phyloP scores from a whole-genome alignment of 53 echinoderm and acorn worm species.

The Antedon mediterranea region DNA sequence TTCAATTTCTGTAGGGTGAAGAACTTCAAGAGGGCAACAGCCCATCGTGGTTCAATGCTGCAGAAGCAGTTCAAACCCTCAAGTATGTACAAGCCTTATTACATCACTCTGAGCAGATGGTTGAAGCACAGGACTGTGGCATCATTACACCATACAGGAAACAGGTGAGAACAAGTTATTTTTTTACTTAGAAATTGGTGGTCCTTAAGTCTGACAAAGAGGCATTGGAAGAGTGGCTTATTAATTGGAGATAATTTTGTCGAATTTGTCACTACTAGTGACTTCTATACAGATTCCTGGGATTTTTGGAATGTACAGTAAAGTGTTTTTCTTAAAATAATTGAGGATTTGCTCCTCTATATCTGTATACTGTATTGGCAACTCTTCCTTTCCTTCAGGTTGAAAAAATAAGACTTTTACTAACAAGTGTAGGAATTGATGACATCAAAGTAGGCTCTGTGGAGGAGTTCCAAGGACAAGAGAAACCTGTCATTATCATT shows the following conservation, averaged over 20 bases:
- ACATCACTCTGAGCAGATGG: constrained; percentile 8
- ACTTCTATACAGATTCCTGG: too few relatives aligned
- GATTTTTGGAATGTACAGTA: too few relatives aligned
- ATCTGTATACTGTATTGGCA: too few relatives aligned
- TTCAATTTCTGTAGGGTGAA: constrained; percentile 26
- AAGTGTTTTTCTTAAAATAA: too few relatives aligned
- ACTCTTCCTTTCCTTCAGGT: constrained; percentile 28
- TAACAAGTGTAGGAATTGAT: constrained; percentile 35
- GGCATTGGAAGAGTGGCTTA: too few relatives aligned
- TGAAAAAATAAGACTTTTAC: constrained; percentile 59
- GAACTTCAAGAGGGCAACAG: constrained; percentile 94
- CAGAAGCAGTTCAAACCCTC: constrained; percentile 74
- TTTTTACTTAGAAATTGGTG: too few relatives aligned
- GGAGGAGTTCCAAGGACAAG: constrained; percentile 96
- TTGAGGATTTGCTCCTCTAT: too few relatives aligned
- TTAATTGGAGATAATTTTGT: too few relatives aligned
- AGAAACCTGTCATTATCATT: constrained; percentile 75
- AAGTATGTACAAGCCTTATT: constrained; percentile 61
- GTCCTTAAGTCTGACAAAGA: too few relatives aligned
- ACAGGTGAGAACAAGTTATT: constrained; percentile 62
- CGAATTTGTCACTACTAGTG: too few relatives aligned
- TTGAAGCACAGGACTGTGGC: constrained; percentile 45
- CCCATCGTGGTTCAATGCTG: constrained; percentile 94
- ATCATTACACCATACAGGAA: constrained; percentile 96
- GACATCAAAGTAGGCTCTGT: constrained; percentile 93